phyloP scores from a whole-genome alignment of 1,140 invertebrate species.

The Zeugodacus cucurbitae region DNA sequence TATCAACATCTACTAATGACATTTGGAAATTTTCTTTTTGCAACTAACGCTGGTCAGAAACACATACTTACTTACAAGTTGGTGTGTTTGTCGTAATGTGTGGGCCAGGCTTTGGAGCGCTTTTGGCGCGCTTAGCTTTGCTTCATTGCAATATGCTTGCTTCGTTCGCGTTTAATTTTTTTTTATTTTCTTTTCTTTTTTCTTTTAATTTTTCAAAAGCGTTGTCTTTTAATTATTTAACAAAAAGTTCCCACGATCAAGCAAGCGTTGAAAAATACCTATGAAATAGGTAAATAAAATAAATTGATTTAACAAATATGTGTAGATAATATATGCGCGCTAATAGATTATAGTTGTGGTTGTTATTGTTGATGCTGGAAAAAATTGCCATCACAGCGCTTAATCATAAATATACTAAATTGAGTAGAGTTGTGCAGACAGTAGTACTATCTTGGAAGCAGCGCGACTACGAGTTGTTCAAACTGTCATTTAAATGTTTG shows the following conservation, averaged over 20 bases:
- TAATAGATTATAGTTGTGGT: background rate
- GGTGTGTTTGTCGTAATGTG: background rate
- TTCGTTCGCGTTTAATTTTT: background rate
- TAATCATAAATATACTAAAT: constrained; percentile 2
- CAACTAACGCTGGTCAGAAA: background rate
- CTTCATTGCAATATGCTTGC: no score
- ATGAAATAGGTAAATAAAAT: constrained; percentile 8
- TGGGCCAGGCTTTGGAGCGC: background rate
- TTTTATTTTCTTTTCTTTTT: background rate
- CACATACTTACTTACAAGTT: background rate
- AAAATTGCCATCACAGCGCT: background rate
- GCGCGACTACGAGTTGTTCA: no score
- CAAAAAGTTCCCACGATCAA: constrained; percentile 29
- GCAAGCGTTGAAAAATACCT: background rate
- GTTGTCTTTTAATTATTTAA: constrained; percentile 28
- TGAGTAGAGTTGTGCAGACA: no score
- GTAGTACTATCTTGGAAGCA: no score
- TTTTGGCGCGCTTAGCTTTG: background rate
- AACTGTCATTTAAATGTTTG: no score
- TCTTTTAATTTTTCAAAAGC: background rate
- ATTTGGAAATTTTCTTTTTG: constrained; percentile 26
- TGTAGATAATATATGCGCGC: background rate
- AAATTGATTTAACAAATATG: constrained; percentile 23
- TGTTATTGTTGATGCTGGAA: background rate
- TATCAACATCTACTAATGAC: constrained; percentile 37